Base-by-base conservation (phyloP, 2,888 invertebrate species). In the Agrotis ipsilon region DNA sequence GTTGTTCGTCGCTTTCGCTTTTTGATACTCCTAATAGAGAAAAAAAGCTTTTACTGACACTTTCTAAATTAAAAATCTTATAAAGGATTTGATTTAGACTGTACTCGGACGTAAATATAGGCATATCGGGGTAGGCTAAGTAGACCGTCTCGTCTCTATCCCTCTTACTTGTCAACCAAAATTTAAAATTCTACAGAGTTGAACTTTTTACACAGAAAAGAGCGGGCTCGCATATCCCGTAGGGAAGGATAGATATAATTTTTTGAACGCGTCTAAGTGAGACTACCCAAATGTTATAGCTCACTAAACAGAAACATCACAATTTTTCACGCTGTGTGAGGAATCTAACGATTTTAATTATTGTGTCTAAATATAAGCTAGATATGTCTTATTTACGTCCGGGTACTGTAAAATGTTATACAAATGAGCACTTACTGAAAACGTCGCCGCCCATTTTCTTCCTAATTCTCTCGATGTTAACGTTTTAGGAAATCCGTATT, bases 1-100 rank as follows among this genome's bases (percentile, higher is more conserved):
- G 81, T 96, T 95, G 59, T 93, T 92, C 0, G 94, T 94, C 1
- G 96, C 96, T 70, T 93, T 93, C 0, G 96, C 92, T 80, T 96
- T 96, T 80, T 96, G 96, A 80, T 94, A 96, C 63, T 95, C 95
- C 96, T 96, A 82, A 69, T 48, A 75, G 69, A 32, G 63, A 72
- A 68, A 52, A 54, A 64, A 46, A 16, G 18, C 13, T 27, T 51
- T 48, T 48, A 66, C 5, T n/a, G 14, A 14, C 14, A 46, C 9
- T 27, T 11, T 59, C 19, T 43, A 43, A 16, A 14, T 11, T 3
- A 51, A 21, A 18, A 32, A 39, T 39, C 11, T 9, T 11, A 11
- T 39, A 39, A 39, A 39, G 39, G 39, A 39, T 39, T 39, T 11
- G 11, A 11, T 11, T 39, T 39, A 13, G 7, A 18, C 3, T 24